These are phyloP conservation scores for Akabosia matsudoensis DNA, from an alignment of 1,140 invertebrate species.

Conservation along the genomic window DNA sequence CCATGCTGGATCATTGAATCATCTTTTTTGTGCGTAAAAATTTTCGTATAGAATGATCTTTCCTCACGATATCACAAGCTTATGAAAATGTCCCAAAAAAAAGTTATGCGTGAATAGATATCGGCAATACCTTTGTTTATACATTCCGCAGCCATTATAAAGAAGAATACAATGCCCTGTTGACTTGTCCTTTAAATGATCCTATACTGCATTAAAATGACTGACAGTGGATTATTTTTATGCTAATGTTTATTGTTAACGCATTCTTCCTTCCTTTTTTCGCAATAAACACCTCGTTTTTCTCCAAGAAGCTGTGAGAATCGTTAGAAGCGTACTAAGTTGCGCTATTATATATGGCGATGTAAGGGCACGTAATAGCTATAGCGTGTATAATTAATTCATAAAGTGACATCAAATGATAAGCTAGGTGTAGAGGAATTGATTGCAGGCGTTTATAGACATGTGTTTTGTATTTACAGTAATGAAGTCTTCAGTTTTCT, in stretches of 20 bases:
- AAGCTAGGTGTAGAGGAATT: not conserved
- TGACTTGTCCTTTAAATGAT: not conserved
- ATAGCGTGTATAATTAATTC: constrained; percentile 13
- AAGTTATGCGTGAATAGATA: no score
- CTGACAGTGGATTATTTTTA: not conserved
- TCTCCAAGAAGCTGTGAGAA: not conserved
- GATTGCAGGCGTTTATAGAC: not conserved
- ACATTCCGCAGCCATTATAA: not conserved
- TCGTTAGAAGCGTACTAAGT: no score
- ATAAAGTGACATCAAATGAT: constrained; percentile 17
- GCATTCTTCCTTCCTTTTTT: not conserved
- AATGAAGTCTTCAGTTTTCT: not conserved
- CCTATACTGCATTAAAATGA: not conserved
- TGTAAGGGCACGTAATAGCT: no score
- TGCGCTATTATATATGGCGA: no score
- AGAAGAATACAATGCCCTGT: not conserved
- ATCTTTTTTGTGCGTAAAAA: not conserved
- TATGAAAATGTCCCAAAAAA: no score
- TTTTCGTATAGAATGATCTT: no score
- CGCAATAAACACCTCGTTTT: constrained; percentile 19
- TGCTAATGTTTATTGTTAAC: not conserved
- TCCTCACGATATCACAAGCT: no score
- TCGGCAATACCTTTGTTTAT: no score
- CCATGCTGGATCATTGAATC: no score
- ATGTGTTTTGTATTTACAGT: not conserved